Conservation (phyloP, 53 echinoderm and acorn worm species). For the Luidia sarsii region DNA sequence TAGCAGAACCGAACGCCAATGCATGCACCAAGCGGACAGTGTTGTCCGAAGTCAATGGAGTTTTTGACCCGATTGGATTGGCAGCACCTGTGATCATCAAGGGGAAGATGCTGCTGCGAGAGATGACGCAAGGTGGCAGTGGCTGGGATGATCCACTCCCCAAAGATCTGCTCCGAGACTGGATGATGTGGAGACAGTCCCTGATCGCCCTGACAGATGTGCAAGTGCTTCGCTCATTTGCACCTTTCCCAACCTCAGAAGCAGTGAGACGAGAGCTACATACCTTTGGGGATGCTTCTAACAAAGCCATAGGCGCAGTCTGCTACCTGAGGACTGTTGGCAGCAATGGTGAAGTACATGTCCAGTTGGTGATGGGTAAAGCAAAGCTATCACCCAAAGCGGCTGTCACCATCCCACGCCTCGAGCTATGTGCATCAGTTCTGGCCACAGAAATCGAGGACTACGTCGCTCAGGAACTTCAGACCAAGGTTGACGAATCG, state of each 20-base stretch:
- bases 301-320: slow-evolving; percentile 49
- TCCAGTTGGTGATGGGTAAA: slow-evolving; percentile 26
- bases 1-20: not conserved
- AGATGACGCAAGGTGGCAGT: slow-evolving; percentile 14
- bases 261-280: slow-evolving; percentile 33
- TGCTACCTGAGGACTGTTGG: slow-evolving; percentile 28
- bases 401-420: slow-evolving; percentile 30
- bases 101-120: slow-evolving; percentile 46
- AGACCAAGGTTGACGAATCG: slow-evolving; percentile 8
- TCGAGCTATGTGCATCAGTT: slow-evolving; percentile 37
- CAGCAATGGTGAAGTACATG: slow-evolving; percentile 39
- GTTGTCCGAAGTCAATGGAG: slow-evolving; percentile 54
- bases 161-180: slow-evolving; percentile 35
- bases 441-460: slow-evolving; percentile 29
- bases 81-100: slow-evolving; percentile 47
- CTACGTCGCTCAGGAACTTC: slow-evolving; percentile 18
- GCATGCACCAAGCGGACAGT: slow-evolving; percentile 42
- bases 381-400: slow-evolving; percentile 19
- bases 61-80: slow-evolving; percentile 35
- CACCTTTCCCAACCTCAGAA: slow-evolving; percentile 40
- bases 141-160: slow-evolving; percentile 27
- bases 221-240: slow-evolving; percentile 51
- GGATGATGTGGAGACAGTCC: slow-evolving; percentile 61
- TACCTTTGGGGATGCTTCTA: slow-evolving; percentile 50
- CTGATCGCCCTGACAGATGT: slow-evolving; percentile 43